Conservation (phyloP, 2,797 vertebrate species). For the Mycteria americana region DNA sequence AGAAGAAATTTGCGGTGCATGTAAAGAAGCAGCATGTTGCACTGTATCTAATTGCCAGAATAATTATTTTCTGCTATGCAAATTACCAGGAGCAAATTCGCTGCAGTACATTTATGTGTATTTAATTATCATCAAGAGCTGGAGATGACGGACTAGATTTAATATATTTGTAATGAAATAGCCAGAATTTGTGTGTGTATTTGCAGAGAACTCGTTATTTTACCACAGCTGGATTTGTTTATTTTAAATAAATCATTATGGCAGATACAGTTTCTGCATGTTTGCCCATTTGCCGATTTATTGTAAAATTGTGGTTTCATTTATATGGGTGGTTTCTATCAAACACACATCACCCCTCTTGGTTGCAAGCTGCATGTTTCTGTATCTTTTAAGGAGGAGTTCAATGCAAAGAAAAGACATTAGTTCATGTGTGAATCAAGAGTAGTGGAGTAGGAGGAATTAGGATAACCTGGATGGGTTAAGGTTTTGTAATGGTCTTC, state of each 20-base stretch:
- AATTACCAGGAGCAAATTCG: conserved; percentile 59
- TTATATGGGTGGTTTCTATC: conserved; percentile 41
- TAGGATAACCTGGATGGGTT: not conserved
- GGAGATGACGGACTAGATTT: conserved; percentile 26
- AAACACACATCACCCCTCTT: not conserved
- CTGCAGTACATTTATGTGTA: conserved; percentile 20
- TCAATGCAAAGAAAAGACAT: not conserved
- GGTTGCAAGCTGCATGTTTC: not conserved
- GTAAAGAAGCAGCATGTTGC: conserved; percentile 5
- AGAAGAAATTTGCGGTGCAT: not conserved
- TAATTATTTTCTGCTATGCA: conserved; percentile 67
- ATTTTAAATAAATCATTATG: conserved; percentile 64
- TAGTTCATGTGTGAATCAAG: not conserved
- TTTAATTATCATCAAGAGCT: conserved; percentile 68
- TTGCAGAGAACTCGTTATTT: conserved; percentile 52
- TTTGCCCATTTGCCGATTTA: conserved; percentile 24
- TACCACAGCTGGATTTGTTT: conserved; percentile 61
- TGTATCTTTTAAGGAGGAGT: not conserved
- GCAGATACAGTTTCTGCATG: conserved; percentile 26
- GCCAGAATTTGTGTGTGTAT: conserved; percentile 39
- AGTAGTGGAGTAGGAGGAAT: not conserved
- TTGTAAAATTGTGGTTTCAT: conserved; percentile 13
- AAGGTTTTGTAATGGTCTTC: not conserved
- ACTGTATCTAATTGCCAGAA: conserved; percentile 57
- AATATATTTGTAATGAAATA: conserved; percentile 60